phyloP scores from a whole-genome alignment of 2,888 invertebrate species.

The Epirrita christyi region DNA sequence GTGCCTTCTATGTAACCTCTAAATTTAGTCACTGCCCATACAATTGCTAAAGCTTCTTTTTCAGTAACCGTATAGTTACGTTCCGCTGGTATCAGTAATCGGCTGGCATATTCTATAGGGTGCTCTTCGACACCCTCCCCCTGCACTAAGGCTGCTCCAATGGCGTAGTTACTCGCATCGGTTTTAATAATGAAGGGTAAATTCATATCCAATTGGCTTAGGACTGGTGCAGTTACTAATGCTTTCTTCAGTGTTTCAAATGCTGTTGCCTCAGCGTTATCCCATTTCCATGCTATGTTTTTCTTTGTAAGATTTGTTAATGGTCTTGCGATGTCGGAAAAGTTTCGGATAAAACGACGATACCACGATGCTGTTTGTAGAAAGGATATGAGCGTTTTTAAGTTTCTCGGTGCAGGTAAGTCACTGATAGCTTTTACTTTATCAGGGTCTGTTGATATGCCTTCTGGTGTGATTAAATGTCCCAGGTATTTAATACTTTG shows the following conservation, averaged over 20 bases:
- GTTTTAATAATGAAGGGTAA: slow-evolving; percentile 16
- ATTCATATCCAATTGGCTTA: slow-evolving; percentile 10
- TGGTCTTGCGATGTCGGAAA: slow-evolving; percentile 23
- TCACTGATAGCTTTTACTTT: no score
- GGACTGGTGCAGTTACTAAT: slow-evolving; percentile 5
- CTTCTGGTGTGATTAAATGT: slow-evolving; percentile 45
- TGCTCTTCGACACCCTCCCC: slow-evolving; percentile 21
- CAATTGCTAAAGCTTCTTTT: neutral
- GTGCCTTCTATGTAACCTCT: slow-evolving; percentile 6
- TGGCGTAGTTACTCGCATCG: slow-evolving; percentile 21
- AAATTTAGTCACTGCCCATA: neutral
- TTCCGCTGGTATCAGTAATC: neutral
- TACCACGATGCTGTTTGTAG: slow-evolving; percentile 29
- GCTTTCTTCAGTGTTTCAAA: neutral
- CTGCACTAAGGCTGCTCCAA: slow-evolving; percentile 31
- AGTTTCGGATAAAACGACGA: slow-evolving; percentile 31
- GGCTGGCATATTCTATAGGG: slow-evolving; percentile 6
- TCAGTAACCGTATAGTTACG: slow-evolving; percentile 1
- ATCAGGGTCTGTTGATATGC: no score
- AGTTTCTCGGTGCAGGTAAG: slow-evolving; percentile 34
- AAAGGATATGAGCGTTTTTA: slow-evolving; percentile 14
- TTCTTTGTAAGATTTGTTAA: slow-evolving; percentile 22
- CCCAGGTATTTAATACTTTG: slow-evolving; percentile 47
- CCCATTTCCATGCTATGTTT: slow-evolving; percentile 2
- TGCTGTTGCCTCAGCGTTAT: neutral